Conservation (phyloP, 2,113 vertebrate species). For the Lamprologus lemairii region DNA sequence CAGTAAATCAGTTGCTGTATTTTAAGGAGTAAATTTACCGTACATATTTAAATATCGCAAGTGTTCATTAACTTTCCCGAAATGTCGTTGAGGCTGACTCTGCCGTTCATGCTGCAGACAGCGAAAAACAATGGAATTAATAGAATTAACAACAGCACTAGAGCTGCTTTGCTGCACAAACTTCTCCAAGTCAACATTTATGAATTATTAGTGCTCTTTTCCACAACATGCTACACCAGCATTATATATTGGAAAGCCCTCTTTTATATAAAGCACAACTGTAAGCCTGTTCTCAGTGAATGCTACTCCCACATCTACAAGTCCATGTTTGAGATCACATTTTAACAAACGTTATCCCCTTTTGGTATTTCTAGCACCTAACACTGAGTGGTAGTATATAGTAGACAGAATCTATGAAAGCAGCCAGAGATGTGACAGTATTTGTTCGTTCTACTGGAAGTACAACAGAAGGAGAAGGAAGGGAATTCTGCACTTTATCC, state of each 20-base stretch:
- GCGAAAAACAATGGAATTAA: background rate
- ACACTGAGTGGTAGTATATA: background rate
- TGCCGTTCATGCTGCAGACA: background rate
- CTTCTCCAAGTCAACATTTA: background rate
- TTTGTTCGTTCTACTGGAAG: conserved; percentile 47
- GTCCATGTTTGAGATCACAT: background rate
- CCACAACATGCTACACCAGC: background rate
- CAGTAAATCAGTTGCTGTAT: background rate
- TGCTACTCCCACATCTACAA: background rate
- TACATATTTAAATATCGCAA: background rate
- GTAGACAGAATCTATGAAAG: background rate
- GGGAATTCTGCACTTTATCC: conserved; percentile 47
- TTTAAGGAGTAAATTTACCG: background rate
- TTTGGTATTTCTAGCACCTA: background rate
- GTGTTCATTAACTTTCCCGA: background rate
- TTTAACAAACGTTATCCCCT: background rate
- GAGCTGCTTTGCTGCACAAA: background rate
- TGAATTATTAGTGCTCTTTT: background rate
- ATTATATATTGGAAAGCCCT: background rate
- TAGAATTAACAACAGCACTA: background rate
- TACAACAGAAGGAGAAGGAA: conserved; percentile 16
- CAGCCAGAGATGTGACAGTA: conserved; percentile 28
- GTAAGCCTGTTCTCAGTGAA: rapidly evolving
- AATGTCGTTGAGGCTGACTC: background rate
- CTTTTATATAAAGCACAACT: background rate